Conservation (phyloP, 2,797 vertebrate genomes). For the Manis crassicaudata region DNA sequence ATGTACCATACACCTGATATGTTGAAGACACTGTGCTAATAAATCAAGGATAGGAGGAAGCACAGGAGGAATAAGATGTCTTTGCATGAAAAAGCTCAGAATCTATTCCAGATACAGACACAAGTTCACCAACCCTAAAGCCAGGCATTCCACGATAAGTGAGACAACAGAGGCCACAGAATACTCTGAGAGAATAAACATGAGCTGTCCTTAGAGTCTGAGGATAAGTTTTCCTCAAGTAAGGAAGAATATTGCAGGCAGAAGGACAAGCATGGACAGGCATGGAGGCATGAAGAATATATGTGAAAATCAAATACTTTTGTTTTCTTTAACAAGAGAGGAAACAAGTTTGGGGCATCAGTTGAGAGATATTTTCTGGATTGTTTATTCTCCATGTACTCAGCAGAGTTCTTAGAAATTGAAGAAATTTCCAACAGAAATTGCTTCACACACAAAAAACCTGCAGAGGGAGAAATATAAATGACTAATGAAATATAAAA, state of each 20-base stretch:
- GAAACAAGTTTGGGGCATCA: not conserved
- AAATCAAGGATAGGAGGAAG: not conserved
- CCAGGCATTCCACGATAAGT: not conserved
- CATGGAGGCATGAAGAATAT: not conserved
- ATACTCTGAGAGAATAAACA: not conserved
- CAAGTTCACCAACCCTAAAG: not conserved
- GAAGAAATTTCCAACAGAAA: not conserved
- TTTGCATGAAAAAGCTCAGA: not conserved
- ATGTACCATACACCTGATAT: not conserved
- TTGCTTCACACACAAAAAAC: not conserved
- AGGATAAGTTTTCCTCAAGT: not conserved
- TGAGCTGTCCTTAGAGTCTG: not conserved
- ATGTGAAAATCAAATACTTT: not conserved
- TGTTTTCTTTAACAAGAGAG: not conserved
- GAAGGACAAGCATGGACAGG: not conserved
- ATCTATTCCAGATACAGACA: not conserved
- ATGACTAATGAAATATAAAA: not conserved
- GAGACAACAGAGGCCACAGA: not conserved
- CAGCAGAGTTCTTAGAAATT: not conserved
- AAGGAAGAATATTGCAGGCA: not conserved
- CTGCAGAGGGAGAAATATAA: not conserved
- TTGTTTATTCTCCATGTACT: not conserved
- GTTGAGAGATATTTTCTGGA: not conserved
- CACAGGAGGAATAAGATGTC: not conserved
- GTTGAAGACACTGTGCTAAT: not conserved